Conservation (phyloP, 1,140 invertebrate genomes). For the Apis dorsata region DNA sequence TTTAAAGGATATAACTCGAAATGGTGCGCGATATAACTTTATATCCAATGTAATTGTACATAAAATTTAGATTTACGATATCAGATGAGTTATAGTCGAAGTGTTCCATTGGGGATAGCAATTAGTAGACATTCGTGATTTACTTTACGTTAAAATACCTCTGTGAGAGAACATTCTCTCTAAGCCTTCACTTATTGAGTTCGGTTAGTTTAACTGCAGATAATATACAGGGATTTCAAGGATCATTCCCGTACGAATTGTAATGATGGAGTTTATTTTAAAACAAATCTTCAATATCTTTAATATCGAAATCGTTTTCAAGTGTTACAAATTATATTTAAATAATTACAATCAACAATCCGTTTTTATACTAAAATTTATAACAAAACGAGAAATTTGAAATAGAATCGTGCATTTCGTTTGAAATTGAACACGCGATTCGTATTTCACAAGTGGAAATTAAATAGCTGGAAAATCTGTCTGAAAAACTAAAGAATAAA, state of each 20-base stretch:
- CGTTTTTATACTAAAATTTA: too few relatives aligned
- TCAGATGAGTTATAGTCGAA: constrained; percentile 15
- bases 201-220: constrained; percentile 54
- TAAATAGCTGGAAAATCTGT: not conserved
- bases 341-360: too few relatives aligned
- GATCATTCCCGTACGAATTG: constrained; percentile 38
- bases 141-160: constrained; percentile 52
- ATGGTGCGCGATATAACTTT: not conserved
- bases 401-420: too few relatives aligned
- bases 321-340: not conserved
- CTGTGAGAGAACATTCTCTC: constrained; percentile 45
- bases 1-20: not conserved
- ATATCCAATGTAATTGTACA: not conserved
- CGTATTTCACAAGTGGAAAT: too few relatives aligned
- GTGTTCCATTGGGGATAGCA: constrained; percentile 29
- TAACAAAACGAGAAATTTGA: too few relatives aligned
- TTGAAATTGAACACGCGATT: too few relatives aligned
- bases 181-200: constrained; percentile 37
- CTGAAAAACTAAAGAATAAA: too few relatives aligned
- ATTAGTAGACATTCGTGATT: constrained; percentile 59
- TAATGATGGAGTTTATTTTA: constrained; percentile 34
- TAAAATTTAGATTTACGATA: constrained; percentile 36
- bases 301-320: not conserved
- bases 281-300: not conserved
- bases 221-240: constrained; percentile 59